Evolutionary conservation across 1,140 invertebrate species (phyloP).

Genomic region (Micrasema minimum): DNA sequence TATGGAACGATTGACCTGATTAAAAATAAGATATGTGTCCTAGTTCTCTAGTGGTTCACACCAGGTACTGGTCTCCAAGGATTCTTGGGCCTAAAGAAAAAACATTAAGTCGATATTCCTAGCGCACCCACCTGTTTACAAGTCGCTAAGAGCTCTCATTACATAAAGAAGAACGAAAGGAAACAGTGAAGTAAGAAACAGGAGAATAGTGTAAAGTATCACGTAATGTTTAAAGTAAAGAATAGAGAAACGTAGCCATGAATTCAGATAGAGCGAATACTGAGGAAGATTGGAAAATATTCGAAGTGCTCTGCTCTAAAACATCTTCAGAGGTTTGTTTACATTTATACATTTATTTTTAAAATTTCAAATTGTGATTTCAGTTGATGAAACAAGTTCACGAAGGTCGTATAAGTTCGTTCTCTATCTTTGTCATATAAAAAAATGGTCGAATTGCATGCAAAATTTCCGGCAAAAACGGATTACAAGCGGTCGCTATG

Average conservation of each 20-base stretch:
- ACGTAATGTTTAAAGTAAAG: not conserved
- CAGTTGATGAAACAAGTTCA: no score
- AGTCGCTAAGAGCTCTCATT: not conserved
- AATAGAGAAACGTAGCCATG: constrained; percentile 27
- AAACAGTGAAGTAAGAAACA: not conserved
- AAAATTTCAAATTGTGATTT: not conserved
- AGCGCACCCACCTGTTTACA: constrained; percentile 28
- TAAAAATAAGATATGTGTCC: not conserved
- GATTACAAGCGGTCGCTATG: constrained; percentile 42
- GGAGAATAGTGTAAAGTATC: not conserved
- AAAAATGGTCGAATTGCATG: constrained; percentile 4
- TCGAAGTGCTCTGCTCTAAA: constrained; percentile 70
- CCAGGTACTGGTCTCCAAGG: constrained; percentile 21
- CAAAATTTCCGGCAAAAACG: constrained; percentile 11
- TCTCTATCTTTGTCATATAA: not conserved
- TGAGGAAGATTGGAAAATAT: constrained; percentile 75
- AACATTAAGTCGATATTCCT: constrained; percentile 37
- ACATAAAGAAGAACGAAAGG: no score
- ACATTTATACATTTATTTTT: constrained; percentile 1
- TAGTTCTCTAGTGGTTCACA: constrained; percentile 11
- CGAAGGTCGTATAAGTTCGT: not conserved
- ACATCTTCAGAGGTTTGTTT: constrained; percentile 60
- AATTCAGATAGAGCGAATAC: constrained; percentile 55
- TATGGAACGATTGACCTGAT: not conserved
- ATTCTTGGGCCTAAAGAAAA: constrained; percentile 24